These are phyloP conservation scores for Drosophila affinis DNA, from an alignment of 2,888 invertebrate species.

Conservation along the genomic window DNA sequence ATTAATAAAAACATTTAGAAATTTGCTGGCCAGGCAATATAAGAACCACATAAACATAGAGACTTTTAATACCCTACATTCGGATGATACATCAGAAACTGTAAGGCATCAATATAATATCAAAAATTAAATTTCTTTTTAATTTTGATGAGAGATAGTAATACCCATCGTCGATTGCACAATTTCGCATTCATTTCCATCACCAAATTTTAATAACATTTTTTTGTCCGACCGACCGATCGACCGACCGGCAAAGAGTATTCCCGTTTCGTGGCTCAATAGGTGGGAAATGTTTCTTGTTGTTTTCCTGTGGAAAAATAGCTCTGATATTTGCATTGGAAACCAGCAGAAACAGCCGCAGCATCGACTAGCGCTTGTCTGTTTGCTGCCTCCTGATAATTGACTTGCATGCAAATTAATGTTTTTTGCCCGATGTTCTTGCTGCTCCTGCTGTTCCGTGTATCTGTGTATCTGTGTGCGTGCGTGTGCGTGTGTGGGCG, in stretches of 20 bases:
- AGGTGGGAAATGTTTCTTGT: conserved; percentile 8
- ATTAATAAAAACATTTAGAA: conserved; percentile 75
- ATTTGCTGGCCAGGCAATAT: conserved; percentile 56
- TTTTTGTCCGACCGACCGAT: background rate
- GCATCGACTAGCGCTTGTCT: conserved; percentile 28
- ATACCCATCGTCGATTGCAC: background rate
- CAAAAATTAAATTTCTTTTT: no score
- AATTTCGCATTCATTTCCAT: background rate
- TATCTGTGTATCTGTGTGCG: background rate
- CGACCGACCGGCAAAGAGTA: conserved; percentile 1
- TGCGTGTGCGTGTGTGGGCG: conserved; percentile 32
- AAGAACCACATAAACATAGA: background rate
- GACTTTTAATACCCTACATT: background rate
- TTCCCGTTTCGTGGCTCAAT: conserved; percentile 1
- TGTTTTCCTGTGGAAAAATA: conserved; percentile 26
- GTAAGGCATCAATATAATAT: no score
- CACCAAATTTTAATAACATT: background rate
- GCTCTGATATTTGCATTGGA: conserved; percentile 49
- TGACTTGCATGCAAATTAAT: conserved; percentile 79
- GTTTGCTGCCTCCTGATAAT: conserved; percentile 61
- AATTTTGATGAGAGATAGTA: no score
- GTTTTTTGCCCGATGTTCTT: conserved; percentile 52
- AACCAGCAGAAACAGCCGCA: conserved; percentile 20
- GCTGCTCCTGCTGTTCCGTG: conserved; percentile 5
- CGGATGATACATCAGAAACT: no score